Evolutionary conservation across 37 sponge, comb jelly and placozoan species (phyloP).

Genomic region (Geodia barretti): DNA sequence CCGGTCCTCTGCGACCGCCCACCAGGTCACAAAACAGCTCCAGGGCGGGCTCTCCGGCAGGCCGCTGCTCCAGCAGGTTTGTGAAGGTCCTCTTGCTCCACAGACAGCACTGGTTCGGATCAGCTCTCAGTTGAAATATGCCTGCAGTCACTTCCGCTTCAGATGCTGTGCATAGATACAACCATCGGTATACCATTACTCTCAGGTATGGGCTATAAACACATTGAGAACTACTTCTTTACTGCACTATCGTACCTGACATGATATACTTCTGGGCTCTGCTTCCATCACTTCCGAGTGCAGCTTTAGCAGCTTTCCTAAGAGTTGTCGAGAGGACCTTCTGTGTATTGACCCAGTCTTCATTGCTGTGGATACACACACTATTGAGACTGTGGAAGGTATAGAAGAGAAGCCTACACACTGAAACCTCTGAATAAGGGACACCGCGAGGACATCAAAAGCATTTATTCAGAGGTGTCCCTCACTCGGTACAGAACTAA

Average conservation of each 20-base stretch:
- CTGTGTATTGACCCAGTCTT: slow-evolving; percentile 16
- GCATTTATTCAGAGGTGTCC: no score
- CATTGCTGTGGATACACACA: neutral
- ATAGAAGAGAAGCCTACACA: no score
- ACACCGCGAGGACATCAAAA: no score
- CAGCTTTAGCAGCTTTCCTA: slow-evolving; percentile 57
- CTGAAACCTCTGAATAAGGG: no score
- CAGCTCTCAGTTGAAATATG: slow-evolving; percentile 53
- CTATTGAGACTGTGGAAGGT: no score
- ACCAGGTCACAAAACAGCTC: slow-evolving; percentile 36
- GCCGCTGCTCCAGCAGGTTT: slow-evolving; percentile 59
- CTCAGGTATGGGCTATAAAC: neutral
- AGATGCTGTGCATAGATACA: slow-evolving; percentile 1
- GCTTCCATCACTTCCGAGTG: slow-evolving; percentile 55
- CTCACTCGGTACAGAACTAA: no score
- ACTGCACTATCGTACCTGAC: no score
- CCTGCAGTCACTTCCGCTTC: slow-evolving; percentile 75
- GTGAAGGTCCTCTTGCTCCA: slow-evolving; percentile 80
- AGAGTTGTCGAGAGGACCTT: slow-evolving; percentile 30
- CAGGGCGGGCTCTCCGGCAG: slow-evolving; percentile 40
- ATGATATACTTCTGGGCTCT: slow-evolving; percentile 59
- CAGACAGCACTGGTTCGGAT: slow-evolving; percentile 69
- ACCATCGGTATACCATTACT: no score
- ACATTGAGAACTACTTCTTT: no score
- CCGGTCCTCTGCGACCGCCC: slow-evolving; percentile 41